Conservation (phyloP, 2,113 vertebrate species). For the Amazona vittata region DNA sequence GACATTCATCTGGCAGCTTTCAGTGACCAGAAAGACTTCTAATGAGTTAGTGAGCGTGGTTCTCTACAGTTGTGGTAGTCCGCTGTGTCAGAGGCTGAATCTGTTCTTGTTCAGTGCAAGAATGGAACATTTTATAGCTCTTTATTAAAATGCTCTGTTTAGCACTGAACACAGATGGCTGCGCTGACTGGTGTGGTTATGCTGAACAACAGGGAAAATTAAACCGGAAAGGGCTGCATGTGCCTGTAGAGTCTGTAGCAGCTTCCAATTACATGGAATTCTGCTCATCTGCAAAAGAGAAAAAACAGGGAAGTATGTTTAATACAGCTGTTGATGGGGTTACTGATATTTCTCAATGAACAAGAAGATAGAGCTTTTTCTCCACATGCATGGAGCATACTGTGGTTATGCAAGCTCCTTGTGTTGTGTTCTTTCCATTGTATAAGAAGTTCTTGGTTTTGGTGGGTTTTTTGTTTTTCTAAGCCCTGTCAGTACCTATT, state of each 20-base stretch:
- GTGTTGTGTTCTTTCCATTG: not conserved
- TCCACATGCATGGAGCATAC: rapidly evolving
- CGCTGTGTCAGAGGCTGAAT: not conserved
- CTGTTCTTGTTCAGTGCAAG: constrained; percentile 2
- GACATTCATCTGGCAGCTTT: not conserved
- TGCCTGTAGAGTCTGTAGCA: not conserved
- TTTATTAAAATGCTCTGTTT: not conserved
- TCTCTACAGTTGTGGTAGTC: not conserved
- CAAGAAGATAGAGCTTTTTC: not conserved
- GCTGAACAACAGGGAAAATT: not conserved
- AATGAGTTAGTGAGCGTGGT: not conserved
- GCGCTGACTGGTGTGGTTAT: not conserved
- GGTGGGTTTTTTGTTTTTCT: not conserved
- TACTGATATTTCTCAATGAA: not conserved
- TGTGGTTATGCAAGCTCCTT: not conserved
- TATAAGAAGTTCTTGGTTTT: not conserved
- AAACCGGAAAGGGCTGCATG: not conserved
- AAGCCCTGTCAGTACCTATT: not conserved
- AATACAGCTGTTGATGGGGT: not conserved
- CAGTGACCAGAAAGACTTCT: not conserved
- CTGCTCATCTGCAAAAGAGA: not conserved
- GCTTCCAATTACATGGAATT: not conserved
- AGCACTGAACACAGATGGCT: not conserved
- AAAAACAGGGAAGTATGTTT: not conserved
- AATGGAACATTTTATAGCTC: not conserved